Base-by-base conservation (phyloP, 2,797 vertebrate species). In the Schizothorax lantsangensis region DNA sequence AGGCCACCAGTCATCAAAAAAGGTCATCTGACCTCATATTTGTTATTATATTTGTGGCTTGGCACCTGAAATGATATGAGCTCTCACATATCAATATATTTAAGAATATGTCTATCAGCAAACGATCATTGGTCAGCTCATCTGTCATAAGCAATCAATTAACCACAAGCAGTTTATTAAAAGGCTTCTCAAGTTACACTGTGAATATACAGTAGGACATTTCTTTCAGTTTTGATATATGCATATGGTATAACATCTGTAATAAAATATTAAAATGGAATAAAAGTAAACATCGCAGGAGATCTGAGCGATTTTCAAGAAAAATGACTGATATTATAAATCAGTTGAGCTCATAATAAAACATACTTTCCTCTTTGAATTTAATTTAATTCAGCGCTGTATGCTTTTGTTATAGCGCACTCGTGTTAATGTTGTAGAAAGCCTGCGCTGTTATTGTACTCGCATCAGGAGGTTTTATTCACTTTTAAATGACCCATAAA, bases 91-190 rank as follows among this genome's bases (percentile, higher is more conserved):
- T 66, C 1, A 7, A 36, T 23, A 54, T 77, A 3, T 78, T 78
- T 78, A 38, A n/a, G 19, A 38, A 15, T 14, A 38, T 38, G 30
- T 54, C 49, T 8, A 54, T 14, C 30, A 52, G 10, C 17, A 14
- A 14, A 38, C 8, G 75, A 23, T 38, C 33, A 2, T 2, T 5
- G 49, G 19, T 54, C 74, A 36, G 30, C 9, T 57, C 49, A 5
- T 57, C 52, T 40, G 75, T 78, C 75, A 59, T 3, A 17, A 19
- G 33, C 23, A 26, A 79, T 79, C 77, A 26, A 59, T 79, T 40
- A 79, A 59, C 52, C 75, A 59, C 75, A n/a, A 38, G 52, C 75
- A 15, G 33, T 59, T 54, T 57, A 78, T 78, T 78, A 15, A 57
- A 79, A 57, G 12, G 3, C 75, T 59, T 7, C 52, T 78, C 33